Evolutionary conservation across 2,888 invertebrate genomes (phyloP).

Genomic region (Encarsia formosa): DNA sequence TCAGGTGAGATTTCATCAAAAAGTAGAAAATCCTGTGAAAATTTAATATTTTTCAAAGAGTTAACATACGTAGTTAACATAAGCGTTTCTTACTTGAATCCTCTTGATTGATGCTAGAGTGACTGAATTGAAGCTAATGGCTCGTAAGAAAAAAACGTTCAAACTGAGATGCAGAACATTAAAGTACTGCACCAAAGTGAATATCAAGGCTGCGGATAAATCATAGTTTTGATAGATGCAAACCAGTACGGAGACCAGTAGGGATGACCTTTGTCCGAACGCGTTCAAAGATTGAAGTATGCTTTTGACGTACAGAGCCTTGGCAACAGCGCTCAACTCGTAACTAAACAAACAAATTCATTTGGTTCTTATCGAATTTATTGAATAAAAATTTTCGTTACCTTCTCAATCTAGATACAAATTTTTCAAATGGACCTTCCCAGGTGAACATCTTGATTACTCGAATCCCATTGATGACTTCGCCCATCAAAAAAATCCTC

Average conservation of each 20-base stretch:
- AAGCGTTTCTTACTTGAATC: conserved; percentile 54
- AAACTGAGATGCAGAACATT: conserved; percentile 68
- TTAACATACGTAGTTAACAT: background rate
- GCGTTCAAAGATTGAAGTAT: conserved; percentile 64
- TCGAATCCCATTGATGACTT: conserved; percentile 72
- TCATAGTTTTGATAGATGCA: conserved; percentile 62
- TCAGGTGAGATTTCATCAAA: conserved; percentile 55
- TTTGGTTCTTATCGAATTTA: too few relatives aligned
- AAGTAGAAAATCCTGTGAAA: conserved; percentile 53
- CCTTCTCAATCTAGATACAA: conserved; percentile 66
- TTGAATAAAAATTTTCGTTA: too few relatives aligned
- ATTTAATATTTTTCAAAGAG: background rate
- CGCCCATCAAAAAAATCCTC: conserved; percentile 75
- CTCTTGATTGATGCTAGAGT: conserved; percentile 61
- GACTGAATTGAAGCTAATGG: conserved; percentile 60
- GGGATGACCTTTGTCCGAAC: conserved; percentile 79
- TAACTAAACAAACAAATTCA: too few relatives aligned
- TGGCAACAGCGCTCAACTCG: conserved; percentile 66
- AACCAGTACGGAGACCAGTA: conserved; percentile 75
- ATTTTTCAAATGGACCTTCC: conserved; percentile 71
- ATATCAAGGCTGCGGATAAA: conserved; percentile 63
- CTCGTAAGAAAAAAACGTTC: conserved; percentile 63
- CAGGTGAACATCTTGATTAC: conserved; percentile 87
- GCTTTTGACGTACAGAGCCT: conserved; percentile 64
- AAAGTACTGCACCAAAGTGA: conserved; percentile 73